Base-by-base conservation (phyloP, 2,888 invertebrate species). In the Oligia fasciuncula region DNA sequence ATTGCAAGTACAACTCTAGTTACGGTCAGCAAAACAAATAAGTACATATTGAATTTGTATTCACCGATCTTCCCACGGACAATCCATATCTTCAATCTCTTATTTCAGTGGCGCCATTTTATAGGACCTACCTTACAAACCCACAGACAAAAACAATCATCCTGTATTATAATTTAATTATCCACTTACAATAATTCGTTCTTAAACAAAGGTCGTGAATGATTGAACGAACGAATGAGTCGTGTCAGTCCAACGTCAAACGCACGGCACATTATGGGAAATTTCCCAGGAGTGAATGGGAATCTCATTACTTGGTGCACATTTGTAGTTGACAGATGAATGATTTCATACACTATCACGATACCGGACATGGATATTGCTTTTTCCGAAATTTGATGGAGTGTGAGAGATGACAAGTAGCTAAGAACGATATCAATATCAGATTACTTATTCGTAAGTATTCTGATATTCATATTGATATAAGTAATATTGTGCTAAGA, bases 251-350 rank as follows among this genome's bases (percentile, higher is more conserved):
- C 84, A 89, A 92, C 89, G 89, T 89, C 90, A 90, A 89, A 85
- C 81, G 80, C 87, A 87, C 89, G 86, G 90, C 91, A 92, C 95
- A 95, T 95, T 95, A 95, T 91, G 91, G 91, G 89, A 91, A 92
- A 96, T 96, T 96, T 96, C 96, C 96, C 96, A 90, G 89, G 96
- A 95, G 96, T 93, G 91, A 93, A 93, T 93, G 93, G 91, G 92
- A 95, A 95, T 95, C 94, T 94, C 95, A 95, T 96, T 96, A 96
- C 93, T 90, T 88, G 88, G 93, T 94, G 91, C 94, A 92, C 93
- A 92, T 92, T 91, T 94, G 93, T 90, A 88, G 78, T 84, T 93
- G 95, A 94, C 95, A 94, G 91, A 86, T 92, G 94, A 95, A 92
- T 92, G 94, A 95, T 94, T 94, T 90, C 88, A 85, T 87, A 88